Percentiles rank a stretch among this genome's conserved stretches.
These are phyloP conservation scores for Lasioglossum vierecki DNA, from an alignment of 2,888 invertebrate genomes.

Conservation along the genomic window DNA sequence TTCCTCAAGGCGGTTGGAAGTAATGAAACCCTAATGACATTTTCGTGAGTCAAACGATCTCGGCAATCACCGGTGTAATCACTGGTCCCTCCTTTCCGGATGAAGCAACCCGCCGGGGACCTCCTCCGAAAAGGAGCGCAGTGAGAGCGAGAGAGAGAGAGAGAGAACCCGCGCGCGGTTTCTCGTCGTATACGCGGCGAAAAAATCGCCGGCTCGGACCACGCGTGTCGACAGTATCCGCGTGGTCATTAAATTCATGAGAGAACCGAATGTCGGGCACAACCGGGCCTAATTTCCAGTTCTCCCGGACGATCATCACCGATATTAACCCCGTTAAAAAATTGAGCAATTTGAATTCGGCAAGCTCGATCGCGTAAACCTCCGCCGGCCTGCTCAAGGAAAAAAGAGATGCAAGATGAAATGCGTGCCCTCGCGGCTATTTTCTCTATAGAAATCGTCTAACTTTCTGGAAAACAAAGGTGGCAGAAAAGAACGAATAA, in stretches of 20 bases:
- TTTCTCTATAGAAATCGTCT: not conserved
- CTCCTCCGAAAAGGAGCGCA: constrained; percentile 63
- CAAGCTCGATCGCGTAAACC: not conserved
- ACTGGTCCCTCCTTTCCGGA: constrained; percentile 76
- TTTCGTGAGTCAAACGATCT: constrained; percentile 80
- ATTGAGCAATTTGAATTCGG: not conserved
- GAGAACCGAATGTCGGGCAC: constrained; percentile 18
- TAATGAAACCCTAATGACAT: constrained; percentile 82
- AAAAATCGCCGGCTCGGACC: constrained; percentile 40
- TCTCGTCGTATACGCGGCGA: constrained; percentile 39
- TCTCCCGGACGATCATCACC: not conserved
- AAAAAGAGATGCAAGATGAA: not conserved
- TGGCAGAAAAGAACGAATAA: not conserved
- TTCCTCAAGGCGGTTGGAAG: constrained; percentile 76
- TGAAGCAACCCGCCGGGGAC: constrained; percentile 72
- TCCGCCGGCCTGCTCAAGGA: not conserved
- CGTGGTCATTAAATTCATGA: constrained; percentile 53
- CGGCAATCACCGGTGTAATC: constrained; percentile 78
- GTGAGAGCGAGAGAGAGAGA: constrained; percentile 13
- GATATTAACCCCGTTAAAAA: constrained; percentile 10
- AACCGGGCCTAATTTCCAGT: constrained; percentile 11
- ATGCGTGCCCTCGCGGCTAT: not conserved
- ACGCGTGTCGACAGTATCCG: constrained; percentile 49
- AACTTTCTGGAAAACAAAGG: not conserved
- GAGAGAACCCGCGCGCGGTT: constrained; percentile 37